Evolutionary conservation across 2,113 vertebrate species (phyloP).

Genomic region (Pterocles burchelli): DNA sequence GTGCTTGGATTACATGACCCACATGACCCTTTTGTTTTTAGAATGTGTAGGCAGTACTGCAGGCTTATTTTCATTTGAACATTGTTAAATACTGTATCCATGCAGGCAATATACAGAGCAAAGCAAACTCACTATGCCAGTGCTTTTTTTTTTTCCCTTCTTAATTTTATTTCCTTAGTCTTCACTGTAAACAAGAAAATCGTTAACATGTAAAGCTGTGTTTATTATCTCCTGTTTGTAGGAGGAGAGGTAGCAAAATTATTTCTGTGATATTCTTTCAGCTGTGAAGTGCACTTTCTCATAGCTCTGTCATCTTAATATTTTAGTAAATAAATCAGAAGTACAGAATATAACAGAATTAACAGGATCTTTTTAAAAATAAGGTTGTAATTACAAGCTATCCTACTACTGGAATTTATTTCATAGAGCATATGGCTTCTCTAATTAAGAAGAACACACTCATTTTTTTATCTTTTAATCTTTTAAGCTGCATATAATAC

Average conservation of each 20-base stretch:
- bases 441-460: constrained; percentile 32
- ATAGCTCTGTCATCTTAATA: background rate
- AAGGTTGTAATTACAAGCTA: constrained; percentile 3
- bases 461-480: constrained; percentile 44
- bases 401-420: constrained; percentile 1
- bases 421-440: background rate
- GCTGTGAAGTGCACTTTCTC: background rate
- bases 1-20: background rate
- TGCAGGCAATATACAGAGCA: background rate
- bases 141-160: background rate
- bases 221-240: background rate
- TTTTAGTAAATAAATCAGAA: constrained; percentile 2
- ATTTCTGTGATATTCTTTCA: background rate
- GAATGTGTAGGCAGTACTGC: background rate
- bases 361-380: constrained; percentile 5
- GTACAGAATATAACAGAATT: background rate
- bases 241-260: background rate
- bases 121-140: background rate
- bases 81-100: background rate
- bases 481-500: constrained; percentile 31
- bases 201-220: background rate
- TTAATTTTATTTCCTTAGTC: background rate
- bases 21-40: background rate
- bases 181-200: background rate
- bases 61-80: background rate